Percentiles rank a stretch among this genome's conserved stretches.
Conservation (phyloP, 2,113 vertebrate genomes). For the Ramphastos sulfuratus region DNA sequence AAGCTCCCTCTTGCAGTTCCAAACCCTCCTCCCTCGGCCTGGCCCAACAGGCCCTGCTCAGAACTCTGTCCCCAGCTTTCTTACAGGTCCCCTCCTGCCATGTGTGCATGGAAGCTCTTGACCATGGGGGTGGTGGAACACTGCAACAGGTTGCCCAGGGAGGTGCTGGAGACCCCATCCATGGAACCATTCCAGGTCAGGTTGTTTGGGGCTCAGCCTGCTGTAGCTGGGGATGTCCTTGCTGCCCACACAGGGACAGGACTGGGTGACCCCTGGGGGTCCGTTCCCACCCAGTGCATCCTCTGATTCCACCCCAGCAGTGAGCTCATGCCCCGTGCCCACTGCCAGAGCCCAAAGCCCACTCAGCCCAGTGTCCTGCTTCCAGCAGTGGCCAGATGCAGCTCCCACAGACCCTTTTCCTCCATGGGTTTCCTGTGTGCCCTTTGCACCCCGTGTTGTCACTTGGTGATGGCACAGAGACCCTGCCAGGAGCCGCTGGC, state of each 20-base stretch:
- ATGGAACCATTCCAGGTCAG: too few relatives aligned
- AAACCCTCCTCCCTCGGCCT: neutral
- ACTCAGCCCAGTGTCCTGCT: neutral
- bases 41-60: too few relatives aligned
- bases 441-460: neutral
- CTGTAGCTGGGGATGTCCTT: too few relatives aligned
- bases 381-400: neutral
- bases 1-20: neutral
- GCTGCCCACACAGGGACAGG: too few relatives aligned
- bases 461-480: neutral
- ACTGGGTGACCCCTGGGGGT: too few relatives aligned
- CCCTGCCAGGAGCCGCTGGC: accelerated
- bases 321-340: accelerated
- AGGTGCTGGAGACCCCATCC: too few relatives aligned
- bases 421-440: neutral
- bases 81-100: neutral
- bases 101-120: neutral
- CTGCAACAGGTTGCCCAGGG: too few relatives aligned
- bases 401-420: neutral
- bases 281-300: too few relatives aligned
- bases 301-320: too few relatives aligned
- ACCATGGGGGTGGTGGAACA: too few relatives aligned
- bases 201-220: too few relatives aligned
- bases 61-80: neutral
- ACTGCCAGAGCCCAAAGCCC: neutral